Percentiles rank a stretch among this genome's conserved stretches.
Conservation (phyloP, 35 echinoderm and acorn worm genomes). For the Apostichopus japonicus region DNA sequence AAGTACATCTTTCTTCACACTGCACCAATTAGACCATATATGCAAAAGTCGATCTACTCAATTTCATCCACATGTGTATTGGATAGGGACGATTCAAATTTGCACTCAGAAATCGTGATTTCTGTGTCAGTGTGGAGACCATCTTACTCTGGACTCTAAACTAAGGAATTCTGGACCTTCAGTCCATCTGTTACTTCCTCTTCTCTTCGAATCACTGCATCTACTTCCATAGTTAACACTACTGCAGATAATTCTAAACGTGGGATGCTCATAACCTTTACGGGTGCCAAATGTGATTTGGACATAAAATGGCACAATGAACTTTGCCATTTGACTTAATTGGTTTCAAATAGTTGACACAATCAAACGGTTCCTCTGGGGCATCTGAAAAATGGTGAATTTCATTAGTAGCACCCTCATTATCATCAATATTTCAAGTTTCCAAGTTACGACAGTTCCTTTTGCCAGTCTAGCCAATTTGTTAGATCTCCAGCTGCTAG, state of each 20-base stretch:
- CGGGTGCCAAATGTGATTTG: slow-evolving; percentile 60
- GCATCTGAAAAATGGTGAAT: slow-evolving; percentile 76
- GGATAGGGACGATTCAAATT: slow-evolving; percentile 1
- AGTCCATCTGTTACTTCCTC: slow-evolving; percentile 44
- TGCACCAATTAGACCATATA: slow-evolving; percentile 17
- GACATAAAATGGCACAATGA: slow-evolving; percentile 46
- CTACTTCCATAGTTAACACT: slow-evolving; percentile 36
- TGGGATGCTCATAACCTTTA: slow-evolving; percentile 61
- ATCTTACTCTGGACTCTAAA: neutral
- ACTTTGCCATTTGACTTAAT: slow-evolving; percentile 12
- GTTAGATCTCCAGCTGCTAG: slow-evolving; percentile 21
- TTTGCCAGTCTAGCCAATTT: slow-evolving; percentile 60
- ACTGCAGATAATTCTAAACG: slow-evolving; percentile 61
- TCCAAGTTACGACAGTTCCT: slow-evolving; percentile 61
- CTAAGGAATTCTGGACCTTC: slow-evolving; percentile 55
- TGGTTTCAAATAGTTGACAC: slow-evolving; percentile 46
- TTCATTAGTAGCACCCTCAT: neutral
- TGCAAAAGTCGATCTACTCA: slow-evolving; percentile 44
- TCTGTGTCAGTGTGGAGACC: slow-evolving; percentile 37
- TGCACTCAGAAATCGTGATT: neutral
- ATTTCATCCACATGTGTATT: neutral
- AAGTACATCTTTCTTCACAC: slow-evolving; percentile 48
- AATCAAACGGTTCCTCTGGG: slow-evolving; percentile 40
- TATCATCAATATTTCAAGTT: neutral
- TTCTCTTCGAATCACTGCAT: slow-evolving; percentile 55